These are phyloP conservation scores for Psophia crepitans DNA, from an alignment of 2,113 vertebrate genomes.

Conservation along the genomic window DNA sequence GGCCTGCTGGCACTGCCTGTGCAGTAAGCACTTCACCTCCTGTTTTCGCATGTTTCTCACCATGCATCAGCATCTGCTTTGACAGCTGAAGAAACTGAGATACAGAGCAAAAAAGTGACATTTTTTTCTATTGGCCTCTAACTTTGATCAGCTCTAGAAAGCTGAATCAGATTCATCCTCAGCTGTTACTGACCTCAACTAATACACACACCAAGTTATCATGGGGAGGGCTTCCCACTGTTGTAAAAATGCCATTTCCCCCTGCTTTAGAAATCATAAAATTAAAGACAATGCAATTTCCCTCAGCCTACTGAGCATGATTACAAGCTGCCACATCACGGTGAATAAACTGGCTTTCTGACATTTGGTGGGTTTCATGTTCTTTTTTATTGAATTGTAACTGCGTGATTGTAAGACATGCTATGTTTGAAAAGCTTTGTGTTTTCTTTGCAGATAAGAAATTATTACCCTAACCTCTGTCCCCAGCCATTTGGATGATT, in stretches of 20 bases:
- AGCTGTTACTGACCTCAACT: background rate
- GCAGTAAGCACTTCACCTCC: background rate
- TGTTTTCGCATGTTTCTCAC: background rate
- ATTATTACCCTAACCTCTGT: background rate
- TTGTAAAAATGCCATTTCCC: constrained; percentile 2
- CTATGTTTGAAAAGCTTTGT: background rate
- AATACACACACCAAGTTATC: background rate
- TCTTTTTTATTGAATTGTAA: background rate
- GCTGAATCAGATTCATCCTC: background rate
- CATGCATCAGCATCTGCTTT: background rate
- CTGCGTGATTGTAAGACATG: background rate
- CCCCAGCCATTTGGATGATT: background rate
- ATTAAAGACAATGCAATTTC: constrained; percentile 15
- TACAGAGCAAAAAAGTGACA: background rate
- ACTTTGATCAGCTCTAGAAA: background rate
- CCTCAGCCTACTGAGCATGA: background rate
- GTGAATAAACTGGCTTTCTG: background rate
- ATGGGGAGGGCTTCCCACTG: background rate
- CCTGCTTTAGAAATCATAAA: constrained; percentile 12
- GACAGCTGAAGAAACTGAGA: background rate
- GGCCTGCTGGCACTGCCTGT: background rate
- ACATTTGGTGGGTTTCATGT: background rate
- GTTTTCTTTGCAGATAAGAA: background rate
- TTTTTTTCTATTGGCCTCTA: background rate
- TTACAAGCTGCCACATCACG: constrained; percentile 8